Percentiles rank a stretch among this genome's conserved stretches.
These are phyloP conservation scores for Leptothorax acervorum DNA, from an alignment of 2,888 invertebrate species.

Conservation along the genomic window DNA sequence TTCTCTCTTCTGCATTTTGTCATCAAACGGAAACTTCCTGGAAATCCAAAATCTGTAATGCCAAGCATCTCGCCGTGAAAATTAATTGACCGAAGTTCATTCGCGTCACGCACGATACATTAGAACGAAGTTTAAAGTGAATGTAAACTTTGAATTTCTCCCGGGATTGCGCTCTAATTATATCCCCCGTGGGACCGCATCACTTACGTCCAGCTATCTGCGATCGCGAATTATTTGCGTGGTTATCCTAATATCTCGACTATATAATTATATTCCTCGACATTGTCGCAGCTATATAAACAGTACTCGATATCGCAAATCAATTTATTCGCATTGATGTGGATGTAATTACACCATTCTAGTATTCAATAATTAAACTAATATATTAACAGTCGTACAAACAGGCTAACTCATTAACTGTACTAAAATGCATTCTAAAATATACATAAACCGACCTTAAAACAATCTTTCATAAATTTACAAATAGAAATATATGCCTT, in stretches of 20 bases:
- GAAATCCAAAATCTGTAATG: constrained; percentile 21
- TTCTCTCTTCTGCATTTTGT: not conserved
- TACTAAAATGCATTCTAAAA: not conserved
- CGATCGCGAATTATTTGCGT: constrained; percentile 16
- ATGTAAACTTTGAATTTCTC: constrained; percentile 50
- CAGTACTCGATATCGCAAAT: not conserved
- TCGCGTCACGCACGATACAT: constrained; percentile 33
- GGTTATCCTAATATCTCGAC: constrained; percentile 21
- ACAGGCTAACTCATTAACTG: not conserved
- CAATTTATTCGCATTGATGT: not conserved
- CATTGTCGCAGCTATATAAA: not conserved
- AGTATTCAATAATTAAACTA: not conserved
- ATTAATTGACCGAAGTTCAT: constrained; percentile 38
- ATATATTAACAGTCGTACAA: not conserved
- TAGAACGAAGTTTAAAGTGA: constrained; percentile 53
- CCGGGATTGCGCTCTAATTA: constrained; percentile 43
- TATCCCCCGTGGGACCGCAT: constrained; percentile 10
- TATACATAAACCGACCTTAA: not conserved
- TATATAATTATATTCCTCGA: constrained; percentile 11
- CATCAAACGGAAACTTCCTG: not conserved
- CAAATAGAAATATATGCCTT: not conserved
- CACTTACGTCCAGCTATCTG: constrained; percentile 15
- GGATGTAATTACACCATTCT: not conserved
- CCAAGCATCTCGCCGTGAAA: not conserved
- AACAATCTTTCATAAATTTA: constrained; percentile 3